Base-by-base conservation (phyloP, 2,888 invertebrate species). In the Catocala sponsa region DNA sequence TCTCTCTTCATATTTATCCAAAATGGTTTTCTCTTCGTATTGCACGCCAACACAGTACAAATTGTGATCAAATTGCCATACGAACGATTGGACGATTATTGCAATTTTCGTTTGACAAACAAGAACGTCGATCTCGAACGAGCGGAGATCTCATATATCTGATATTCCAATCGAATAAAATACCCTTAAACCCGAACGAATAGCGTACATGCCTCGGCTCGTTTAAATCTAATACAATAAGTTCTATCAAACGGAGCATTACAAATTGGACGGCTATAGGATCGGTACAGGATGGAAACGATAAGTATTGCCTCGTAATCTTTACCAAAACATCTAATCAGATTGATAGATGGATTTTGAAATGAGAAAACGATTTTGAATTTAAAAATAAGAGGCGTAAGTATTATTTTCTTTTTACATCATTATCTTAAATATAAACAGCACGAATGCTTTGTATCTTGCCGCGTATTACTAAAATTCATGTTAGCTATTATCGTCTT, bases 11-110 rank as follows among this genome's bases (percentile, higher is more conserved):
- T 50, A 46, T 11, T 63, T 47, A 11, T 62, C 46, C 57, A 54
- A 54, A 57, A 48, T 43, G 46, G 41, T 62, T 76, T 59, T 62
- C 55, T 50, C 55, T 52, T 55, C 56, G 55, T 60, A 46, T 43
- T 47, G 55, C 55, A 52, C 55, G 51, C 33, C 59, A 50, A 58
- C 25, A 57, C 25, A 42, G 11, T 50, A 59, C 46, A 68, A 70
- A 78, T 66, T 62, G 51, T 50, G 69, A 70, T 71, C 64, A 41
- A 33, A 63, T 70, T 71, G 70, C 59, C 68, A 65, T 54, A 59
- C 65, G 55, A 75, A 65, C 63, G 61, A 55, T 66, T 70, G 51
- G 11, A 59, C 46, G 66, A 64, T 71, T 67, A 65, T 72, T 72
- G 48, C 56, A 53, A 72, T 66, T 64, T 65, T 65, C 62, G 67